Base-by-base conservation (phyloP, 2,888 invertebrate species). In the Enchytraeus crypticus region DNA sequence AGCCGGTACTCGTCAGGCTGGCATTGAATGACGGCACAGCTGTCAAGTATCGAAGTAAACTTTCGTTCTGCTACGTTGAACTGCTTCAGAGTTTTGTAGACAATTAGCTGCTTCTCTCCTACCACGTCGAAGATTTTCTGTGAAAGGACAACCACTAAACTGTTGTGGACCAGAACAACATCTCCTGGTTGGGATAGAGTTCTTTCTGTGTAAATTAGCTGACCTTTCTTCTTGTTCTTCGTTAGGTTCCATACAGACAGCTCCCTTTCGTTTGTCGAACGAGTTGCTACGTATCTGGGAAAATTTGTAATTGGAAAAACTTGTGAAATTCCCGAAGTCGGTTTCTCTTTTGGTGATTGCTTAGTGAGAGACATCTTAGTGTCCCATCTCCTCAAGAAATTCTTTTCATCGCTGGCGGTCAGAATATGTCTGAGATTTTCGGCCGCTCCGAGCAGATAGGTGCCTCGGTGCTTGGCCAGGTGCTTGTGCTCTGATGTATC, bases 401-500 rank as follows among this genome's bases (percentile, higher is more conserved):
- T 72, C 57, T 77, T 74, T 2, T 69, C 70, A 55, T 63, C 68
- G 5, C 71, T 67, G 3, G 73, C 74, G 1, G 77, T 77, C 21
- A 77, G 57, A 43, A 73, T 72, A 61, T 67, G 75, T 23, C 73
- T 67, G 47, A 76, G 73, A 58, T 77, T 74, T 2, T 69, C 64
- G 58, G 74, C 73, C 21, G 74, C 74, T 18, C 72, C 70, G 45
- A 74, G 66, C 5, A 69, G 64, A 29, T 73, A 71, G 18, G 73
- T 68, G 1, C 71, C 69, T 33, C 73, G 65, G 63, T 77, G 77
- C 5, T 69, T 65, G 3, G 74, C 76, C n/a, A 77, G 62, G 66
- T 78, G 78, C 62, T 77, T 77, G 66, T 78, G 77, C 56, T 76
- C 77, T 61, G 77, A 76, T 0, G 77, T 77, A 66, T 77, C 78